Evolutionary conservation across 2,888 invertebrate genomes (phyloP).

Genomic region (Calameuta pallipes): DNA sequence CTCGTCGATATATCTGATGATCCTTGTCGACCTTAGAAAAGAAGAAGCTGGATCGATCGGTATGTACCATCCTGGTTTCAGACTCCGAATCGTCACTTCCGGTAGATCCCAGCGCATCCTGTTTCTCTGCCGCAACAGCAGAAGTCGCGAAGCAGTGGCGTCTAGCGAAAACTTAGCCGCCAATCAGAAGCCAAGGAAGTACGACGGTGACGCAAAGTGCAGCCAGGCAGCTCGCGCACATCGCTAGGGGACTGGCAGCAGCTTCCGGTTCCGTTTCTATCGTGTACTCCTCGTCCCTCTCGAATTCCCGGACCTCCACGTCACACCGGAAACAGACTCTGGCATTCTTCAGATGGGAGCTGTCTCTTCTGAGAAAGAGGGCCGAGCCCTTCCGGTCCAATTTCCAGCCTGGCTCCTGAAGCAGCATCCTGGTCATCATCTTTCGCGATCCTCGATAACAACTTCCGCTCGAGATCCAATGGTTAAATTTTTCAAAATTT

Average conservation of each 20-base stretch:
- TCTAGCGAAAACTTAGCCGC: slow-evolving; percentile 43
- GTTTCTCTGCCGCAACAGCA: too few species aligned
- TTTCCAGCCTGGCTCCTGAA: slow-evolving; percentile 64
- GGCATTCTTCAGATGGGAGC: slow-evolving; percentile 51
- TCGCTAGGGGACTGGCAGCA: slow-evolving; percentile 62
- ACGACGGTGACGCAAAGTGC: slow-evolving; percentile 68
- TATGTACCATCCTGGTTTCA: too few species aligned
- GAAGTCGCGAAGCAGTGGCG: too few species aligned
- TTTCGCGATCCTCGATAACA: background rate
- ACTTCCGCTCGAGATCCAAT: background rate
- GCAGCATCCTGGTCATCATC: slow-evolving; percentile 53
- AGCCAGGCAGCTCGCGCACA: slow-evolving; percentile 68
- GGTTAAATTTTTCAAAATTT: too few species aligned
- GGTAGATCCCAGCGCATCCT: too few species aligned
- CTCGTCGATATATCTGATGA: too few species aligned
- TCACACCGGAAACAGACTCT: slow-evolving; percentile 70
- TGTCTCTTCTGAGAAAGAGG: slow-evolving; percentile 56
- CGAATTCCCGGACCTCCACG: slow-evolving; percentile 70
- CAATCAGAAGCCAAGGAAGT: slow-evolving; percentile 69
- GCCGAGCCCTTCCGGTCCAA: slow-evolving; percentile 60
- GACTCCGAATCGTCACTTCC: too few species aligned
- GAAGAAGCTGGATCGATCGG: too few species aligned
- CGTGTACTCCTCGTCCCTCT: slow-evolving; percentile 66
- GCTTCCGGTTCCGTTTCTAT: slow-evolving; percentile 58
- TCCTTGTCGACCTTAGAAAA: too few species aligned